A percentile compares a stretch with the other conserved stretches of the same genome.
These are phyloP conservation scores for Tetramorium bicarinatum DNA, from an alignment of 2,888 invertebrate species.

Conservation along the genomic window DNA sequence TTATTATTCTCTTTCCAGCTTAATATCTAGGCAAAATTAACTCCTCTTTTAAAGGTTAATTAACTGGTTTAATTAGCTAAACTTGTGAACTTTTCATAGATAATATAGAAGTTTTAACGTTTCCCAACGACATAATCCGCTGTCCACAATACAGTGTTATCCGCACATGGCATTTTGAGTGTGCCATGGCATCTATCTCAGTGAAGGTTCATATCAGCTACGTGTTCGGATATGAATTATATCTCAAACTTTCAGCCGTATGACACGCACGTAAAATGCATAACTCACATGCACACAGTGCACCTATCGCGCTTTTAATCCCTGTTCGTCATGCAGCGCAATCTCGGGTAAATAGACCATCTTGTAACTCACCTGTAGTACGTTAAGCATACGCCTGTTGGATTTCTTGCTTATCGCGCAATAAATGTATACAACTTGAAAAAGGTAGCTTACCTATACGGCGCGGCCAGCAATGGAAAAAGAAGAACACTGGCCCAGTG, in stretches of 20 bases:
- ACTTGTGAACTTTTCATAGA: constrained; percentile 21
- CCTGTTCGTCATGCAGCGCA: constrained; percentile 57
- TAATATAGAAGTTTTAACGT: constrained; percentile 28
- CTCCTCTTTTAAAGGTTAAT: constrained; percentile 9
- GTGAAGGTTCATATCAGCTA: constrained; percentile 44
- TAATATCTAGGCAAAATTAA: not conserved
- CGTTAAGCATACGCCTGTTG: constrained; percentile 69
- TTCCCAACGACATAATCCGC: constrained; percentile 25
- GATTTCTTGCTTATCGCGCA: constrained; percentile 75
- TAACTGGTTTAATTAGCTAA: constrained; percentile 25
- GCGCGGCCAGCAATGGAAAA: constrained; percentile 65
- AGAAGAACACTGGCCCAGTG: constrained; percentile 71
- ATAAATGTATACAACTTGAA: constrained; percentile 77
- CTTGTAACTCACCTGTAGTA: constrained; percentile 59
- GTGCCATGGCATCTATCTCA: constrained; percentile 32
- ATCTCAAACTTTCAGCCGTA: constrained; percentile 42
- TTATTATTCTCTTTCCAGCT: not conserved
- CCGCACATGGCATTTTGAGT: constrained; percentile 40
- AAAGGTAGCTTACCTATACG: constrained; percentile 66
- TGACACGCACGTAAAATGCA: constrained; percentile 40
- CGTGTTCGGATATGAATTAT: constrained; percentile 51
- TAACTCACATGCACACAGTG: constrained; percentile 21
- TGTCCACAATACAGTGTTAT: constrained; percentile 33
- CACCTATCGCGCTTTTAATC: constrained; percentile 47
- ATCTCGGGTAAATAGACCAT: constrained; percentile 72